These are phyloP conservation scores for Manis pentadactyla DNA, from an alignment of 2,797 vertebrate genomes.

Conservation along the genomic window DNA sequence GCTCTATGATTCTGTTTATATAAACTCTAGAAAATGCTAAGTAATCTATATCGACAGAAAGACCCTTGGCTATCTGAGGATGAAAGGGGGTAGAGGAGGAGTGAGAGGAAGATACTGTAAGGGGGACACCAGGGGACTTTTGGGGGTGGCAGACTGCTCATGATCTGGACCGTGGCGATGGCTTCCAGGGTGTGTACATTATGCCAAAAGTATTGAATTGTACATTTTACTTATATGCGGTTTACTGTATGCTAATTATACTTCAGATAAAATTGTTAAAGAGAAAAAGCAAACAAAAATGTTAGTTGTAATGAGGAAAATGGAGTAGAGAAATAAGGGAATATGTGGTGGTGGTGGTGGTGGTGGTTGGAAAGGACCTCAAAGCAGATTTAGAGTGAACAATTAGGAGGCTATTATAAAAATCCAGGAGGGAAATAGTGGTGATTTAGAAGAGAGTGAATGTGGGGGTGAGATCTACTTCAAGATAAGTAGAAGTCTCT, in stretches of 20 bases:
- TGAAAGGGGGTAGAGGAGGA: neutral
- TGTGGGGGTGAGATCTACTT: neutral
- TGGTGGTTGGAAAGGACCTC: neutral
- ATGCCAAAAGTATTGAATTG: neutral
- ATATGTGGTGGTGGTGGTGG: neutral
- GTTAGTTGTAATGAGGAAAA: neutral
- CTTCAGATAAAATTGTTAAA: neutral
- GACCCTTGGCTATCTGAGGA: neutral
- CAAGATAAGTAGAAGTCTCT: neutral
- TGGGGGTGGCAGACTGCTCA: neutral
- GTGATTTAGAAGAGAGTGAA: neutral
- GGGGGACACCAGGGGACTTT: neutral
- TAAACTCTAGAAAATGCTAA: slow-evolving; percentile 16
- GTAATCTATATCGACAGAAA: neutral
- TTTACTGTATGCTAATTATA: neutral
- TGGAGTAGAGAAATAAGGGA: neutral
- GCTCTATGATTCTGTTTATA: neutral
- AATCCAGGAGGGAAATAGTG: neutral
- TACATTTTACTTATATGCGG: neutral
- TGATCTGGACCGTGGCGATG: neutral
- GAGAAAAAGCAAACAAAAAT: neutral
- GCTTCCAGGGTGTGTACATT: neutral
- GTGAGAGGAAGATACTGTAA: neutral
- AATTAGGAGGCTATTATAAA: neutral
- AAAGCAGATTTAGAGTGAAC: neutral